phyloP scores from a whole-genome alignment of 2,113 vertebrate genomes.

The Leiothrix lutea region DNA sequence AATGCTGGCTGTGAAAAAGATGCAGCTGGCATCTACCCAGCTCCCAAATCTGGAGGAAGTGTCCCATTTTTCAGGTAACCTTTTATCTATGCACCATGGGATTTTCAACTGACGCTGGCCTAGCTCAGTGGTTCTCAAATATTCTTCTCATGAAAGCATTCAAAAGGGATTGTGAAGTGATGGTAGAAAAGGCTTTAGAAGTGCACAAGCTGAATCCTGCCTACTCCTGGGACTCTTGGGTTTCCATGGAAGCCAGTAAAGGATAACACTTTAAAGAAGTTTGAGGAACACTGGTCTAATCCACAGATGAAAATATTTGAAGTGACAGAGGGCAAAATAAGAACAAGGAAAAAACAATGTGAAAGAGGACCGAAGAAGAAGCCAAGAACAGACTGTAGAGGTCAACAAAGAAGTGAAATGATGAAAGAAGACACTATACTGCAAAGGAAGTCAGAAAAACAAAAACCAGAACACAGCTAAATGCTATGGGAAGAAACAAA shows the following conservation, averaged over 20 bases:
- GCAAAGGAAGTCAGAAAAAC: background rate
- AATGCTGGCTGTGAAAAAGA: background rate
- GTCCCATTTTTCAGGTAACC: background rate
- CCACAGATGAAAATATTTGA: background rate
- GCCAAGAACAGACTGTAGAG: background rate
- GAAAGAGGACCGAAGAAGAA: background rate
- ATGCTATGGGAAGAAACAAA: background rate
- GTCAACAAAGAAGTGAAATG: background rate
- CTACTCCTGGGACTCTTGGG: background rate
- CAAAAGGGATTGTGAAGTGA: background rate
- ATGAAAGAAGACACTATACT: background rate
- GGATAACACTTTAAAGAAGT: background rate
- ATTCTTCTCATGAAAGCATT: conserved; percentile 16
- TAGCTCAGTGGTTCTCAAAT: background rate
- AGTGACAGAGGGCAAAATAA: conserved; percentile 1
- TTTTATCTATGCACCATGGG: background rate
- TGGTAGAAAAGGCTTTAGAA: conserved; percentile 20
- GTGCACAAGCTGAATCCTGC: background rate
- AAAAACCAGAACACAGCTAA: background rate
- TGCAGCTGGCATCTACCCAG: background rate
- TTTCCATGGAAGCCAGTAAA: background rate
- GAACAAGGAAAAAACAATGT: background rate
- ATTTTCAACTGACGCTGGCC: background rate
- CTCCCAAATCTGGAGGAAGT: background rate
- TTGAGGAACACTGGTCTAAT: background rate